Percentiles rank a stretch among this genome's conserved stretches.
These are phyloP conservation scores for Standfussiana lucernea DNA, from an alignment of 2,888 invertebrate genomes.

Conservation along the genomic window DNA sequence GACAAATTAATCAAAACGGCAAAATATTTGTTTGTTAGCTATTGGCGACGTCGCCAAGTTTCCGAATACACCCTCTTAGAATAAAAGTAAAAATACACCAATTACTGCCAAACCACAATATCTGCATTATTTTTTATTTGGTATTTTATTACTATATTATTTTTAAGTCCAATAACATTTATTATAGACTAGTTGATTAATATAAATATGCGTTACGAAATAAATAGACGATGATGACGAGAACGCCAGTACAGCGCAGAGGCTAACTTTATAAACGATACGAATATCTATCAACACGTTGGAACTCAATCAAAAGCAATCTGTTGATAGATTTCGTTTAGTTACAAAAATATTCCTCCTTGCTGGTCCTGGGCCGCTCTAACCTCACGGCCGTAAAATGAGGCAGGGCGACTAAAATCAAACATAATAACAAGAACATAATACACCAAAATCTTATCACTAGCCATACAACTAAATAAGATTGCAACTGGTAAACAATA, in stretches of 20 bases:
- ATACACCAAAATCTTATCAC: constrained; percentile 42
- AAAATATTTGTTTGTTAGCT: neutral
- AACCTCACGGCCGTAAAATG: constrained; percentile 18
- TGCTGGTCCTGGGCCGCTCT: constrained; percentile 38
- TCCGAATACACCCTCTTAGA: neutral
- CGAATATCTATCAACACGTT: constrained; percentile 16
- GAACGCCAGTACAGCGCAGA: constrained; percentile 37
- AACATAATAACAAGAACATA: constrained; percentile 27
- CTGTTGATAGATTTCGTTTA: constrained; percentile 12
- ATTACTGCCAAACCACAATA: constrained; percentile 11
- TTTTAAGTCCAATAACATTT: constrained; percentile 5
- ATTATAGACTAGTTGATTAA: constrained; percentile 47
- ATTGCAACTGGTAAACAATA: constrained; percentile 25
- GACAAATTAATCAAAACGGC: neutral
- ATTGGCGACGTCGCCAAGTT: neutral
- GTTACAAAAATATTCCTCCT: constrained; percentile 24
- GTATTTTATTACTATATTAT: constrained; percentile 15
- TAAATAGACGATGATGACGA: constrained; percentile 22
- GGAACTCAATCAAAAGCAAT: neutral
- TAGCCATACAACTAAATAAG: constrained; percentile 39
- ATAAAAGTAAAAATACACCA: neutral
- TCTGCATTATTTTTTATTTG: constrained; percentile 22
- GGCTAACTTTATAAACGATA: constrained; percentile 4
- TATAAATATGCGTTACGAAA: constrained; percentile 16
- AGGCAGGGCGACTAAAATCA: constrained; percentile 38